Evolutionary conservation across 2,113 vertebrate genomes (phyloP).

Genomic region (Brienomyrus brachyistius): DNA sequence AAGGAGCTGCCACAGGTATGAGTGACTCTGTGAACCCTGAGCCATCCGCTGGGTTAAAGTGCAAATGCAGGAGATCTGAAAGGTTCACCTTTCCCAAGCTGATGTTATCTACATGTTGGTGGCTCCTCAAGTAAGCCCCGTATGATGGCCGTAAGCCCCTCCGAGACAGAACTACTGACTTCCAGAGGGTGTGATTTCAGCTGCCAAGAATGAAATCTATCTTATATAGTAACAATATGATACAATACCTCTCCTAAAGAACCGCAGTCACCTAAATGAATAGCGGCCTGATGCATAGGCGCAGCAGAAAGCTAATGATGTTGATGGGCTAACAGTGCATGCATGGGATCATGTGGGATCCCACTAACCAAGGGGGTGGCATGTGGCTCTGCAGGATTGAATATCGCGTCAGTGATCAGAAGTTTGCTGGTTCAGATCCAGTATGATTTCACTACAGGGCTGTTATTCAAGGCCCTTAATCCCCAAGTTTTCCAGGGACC

Average conservation of each 20-base stretch:
- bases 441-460: background rate
- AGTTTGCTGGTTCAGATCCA: background rate
- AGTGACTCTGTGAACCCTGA: constrained; percentile 60
- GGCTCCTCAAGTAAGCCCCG: constrained; percentile 51
- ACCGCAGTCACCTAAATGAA: background rate
- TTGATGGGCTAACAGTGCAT: background rate
- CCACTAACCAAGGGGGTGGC: background rate
- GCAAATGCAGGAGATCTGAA: constrained; percentile 28
- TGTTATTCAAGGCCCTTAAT: background rate
- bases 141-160: constrained; percentile 52
- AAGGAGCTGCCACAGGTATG: constrained; percentile 72
- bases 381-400: background rate
- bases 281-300: background rate
- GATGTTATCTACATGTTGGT: constrained; percentile 65
- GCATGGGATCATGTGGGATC: background rate
- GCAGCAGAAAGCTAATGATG: background rate
- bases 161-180: constrained; percentile 10
- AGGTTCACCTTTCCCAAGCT: constrained; percentile 47
- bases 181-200: background rate
- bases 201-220: background rate
- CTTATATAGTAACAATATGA: background rate
- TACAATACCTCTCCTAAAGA: background rate
- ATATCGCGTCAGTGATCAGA: background rate
- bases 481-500: background rate
- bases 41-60: constrained; percentile 46